These are phyloP conservation scores for Allygus modestus DNA, from an alignment of 2,888 invertebrate genomes.

Conservation along the genomic window DNA sequence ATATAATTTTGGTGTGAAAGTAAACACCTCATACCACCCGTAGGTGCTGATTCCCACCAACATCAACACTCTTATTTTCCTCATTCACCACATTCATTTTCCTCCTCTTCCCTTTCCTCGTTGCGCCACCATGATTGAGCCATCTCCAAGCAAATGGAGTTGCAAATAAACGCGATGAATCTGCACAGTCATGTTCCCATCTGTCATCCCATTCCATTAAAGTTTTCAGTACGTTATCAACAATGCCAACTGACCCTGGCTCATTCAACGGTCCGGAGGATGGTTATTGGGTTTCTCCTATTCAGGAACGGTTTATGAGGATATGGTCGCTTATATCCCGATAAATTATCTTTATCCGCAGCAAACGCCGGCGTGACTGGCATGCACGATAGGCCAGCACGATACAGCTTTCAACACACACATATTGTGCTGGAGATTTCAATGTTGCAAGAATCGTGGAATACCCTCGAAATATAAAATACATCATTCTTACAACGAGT, in stretches of 20 bases:
- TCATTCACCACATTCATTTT: too few relatives aligned
- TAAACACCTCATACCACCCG: too few relatives aligned
- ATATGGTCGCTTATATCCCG: background rate
- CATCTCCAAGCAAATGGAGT: background rate
- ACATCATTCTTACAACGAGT: too few relatives aligned
- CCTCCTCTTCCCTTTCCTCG: background rate
- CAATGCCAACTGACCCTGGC: background rate
- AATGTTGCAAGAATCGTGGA: background rate
- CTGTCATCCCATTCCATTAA: background rate
- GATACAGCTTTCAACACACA: background rate
- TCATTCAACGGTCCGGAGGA: background rate
- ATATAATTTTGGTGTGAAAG: too few relatives aligned
- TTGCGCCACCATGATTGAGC: background rate
- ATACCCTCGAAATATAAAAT: background rate
- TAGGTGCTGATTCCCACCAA: too few relatives aligned
- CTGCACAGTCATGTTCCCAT: background rate
- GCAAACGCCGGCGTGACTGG: background rate
- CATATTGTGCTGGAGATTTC: background rate
- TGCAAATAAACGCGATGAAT: too few relatives aligned
- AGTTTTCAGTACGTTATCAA: background rate
- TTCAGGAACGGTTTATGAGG: conserved; percentile 1
- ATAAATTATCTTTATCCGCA: background rate
- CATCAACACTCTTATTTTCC: too few relatives aligned
- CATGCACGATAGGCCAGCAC: background rate
- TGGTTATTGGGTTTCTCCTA: background rate